Conservation (phyloP, 30 jellyfish, hydroid and myxozoan species). For the Aurelia aurita complex sp. Pacific region DNA sequence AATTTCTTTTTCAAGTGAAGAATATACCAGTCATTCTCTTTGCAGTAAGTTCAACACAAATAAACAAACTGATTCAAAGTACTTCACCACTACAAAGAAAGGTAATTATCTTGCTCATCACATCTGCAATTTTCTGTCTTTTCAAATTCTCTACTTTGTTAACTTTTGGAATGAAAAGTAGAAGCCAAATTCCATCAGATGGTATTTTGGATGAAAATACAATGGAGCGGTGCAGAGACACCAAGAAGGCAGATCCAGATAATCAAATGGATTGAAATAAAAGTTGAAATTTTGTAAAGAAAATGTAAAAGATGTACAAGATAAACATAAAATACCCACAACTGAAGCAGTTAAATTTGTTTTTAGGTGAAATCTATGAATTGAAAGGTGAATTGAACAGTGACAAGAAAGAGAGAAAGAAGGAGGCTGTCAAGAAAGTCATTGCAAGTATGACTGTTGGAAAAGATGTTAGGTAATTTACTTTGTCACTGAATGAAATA, state of each 20-base stretch:
- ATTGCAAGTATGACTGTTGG: constrained; percentile 97
- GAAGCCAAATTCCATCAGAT: too few species aligned
- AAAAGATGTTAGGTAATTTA: constrained; percentile 91
- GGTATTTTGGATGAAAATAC: too few species aligned
- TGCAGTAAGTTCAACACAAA: constrained; percentile 56
- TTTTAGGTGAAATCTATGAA: constrained; percentile 89
- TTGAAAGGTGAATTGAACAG: constrained; percentile 89
- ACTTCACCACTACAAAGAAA: constrained; percentile 95
- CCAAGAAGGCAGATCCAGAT: too few species aligned
- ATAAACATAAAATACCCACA: too few species aligned
- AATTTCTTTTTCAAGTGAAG: too few species aligned
- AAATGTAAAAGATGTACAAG: too few species aligned
- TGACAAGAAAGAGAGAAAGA: constrained; percentile 89
- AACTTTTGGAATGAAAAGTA: too few species aligned
- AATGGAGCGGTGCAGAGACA: too few species aligned
- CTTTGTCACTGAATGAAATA: not conserved
- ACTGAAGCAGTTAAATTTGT: too few species aligned
- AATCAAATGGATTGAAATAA: too few species aligned
- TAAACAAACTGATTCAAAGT: constrained; percentile 90
- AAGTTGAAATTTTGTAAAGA: too few species aligned
- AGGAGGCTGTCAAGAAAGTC: constrained; percentile 95
- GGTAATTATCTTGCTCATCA: constrained; percentile 46
- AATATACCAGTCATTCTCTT: not conserved
- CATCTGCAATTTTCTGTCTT: not conserved
- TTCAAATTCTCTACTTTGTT: too few species aligned